These are phyloP conservation scores for Nycticorax nycticorax DNA, from an alignment of 2,113 vertebrate genomes.

Conservation along the genomic window DNA sequence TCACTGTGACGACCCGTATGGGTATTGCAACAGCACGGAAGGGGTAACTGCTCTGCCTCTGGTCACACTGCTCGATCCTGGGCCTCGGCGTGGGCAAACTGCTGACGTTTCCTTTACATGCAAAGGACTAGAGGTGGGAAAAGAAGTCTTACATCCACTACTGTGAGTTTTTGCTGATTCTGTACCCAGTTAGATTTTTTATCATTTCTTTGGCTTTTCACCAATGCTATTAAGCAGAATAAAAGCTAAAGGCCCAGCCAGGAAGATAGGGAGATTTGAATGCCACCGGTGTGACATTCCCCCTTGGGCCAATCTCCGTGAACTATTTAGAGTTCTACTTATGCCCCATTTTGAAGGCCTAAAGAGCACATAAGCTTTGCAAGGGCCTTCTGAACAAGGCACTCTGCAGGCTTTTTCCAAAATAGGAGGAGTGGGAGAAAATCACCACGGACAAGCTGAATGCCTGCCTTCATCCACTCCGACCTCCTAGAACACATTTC, in stretches of 20 bases:
- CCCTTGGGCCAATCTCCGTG: not conserved
- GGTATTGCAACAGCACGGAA: not conserved
- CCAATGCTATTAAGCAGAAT: not conserved
- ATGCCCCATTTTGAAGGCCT: not conserved
- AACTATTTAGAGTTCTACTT: not conserved
- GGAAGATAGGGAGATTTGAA: not conserved
- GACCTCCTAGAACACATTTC: not conserved
- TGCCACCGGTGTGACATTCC: not conserved
- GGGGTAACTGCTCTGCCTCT: not conserved
- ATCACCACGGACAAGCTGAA: not conserved
- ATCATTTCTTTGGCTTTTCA: not conserved
- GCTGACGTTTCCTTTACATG: not conserved
- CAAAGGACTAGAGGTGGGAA: not conserved
- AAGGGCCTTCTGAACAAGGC: not conserved
- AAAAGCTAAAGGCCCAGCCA: not conserved
- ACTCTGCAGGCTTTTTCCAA: not conserved
- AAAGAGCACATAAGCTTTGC: not conserved
- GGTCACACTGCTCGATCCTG: not conserved
- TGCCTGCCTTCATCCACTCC: not conserved
- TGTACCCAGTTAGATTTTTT: not conserved
- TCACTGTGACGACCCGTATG: not conserved
- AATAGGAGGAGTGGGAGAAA: not conserved
- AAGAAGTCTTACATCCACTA: not conserved
- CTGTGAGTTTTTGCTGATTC: not conserved
- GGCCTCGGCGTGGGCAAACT: not conserved